Evolutionary conservation across 2,888 invertebrate genomes (phyloP).

Genomic region (Eueremaeus valkanovi): DNA sequence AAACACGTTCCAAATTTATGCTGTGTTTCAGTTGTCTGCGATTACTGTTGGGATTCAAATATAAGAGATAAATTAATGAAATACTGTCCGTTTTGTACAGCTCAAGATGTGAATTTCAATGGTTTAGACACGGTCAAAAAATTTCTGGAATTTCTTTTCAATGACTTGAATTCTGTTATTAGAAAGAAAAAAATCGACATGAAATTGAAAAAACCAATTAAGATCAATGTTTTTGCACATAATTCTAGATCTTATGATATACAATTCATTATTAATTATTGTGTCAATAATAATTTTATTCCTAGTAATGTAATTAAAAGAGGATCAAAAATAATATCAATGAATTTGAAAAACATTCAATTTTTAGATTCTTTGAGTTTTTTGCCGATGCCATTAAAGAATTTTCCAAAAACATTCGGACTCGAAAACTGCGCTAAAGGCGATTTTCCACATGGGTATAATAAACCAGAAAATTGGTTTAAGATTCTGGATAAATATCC

Average conservation of each 20-base stretch:
- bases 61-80: not conserved
- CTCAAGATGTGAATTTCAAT: not conserved
- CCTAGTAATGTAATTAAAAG: not conserved
- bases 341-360: conserved; percentile 2
- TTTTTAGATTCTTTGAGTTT: conserved; percentile 37
- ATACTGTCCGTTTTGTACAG: not conserved
- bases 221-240: conserved; percentile 38
- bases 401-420: conserved; percentile 35
- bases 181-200: not conserved
- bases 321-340: conserved; percentile 39
- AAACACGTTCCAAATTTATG: conserved; percentile 23
- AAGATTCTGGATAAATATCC: not conserved
- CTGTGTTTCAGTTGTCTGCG: not conserved
- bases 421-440: conserved; percentile 12
- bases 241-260: conserved; percentile 40
- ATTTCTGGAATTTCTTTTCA: not conserved
- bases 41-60: conserved; percentile 15
- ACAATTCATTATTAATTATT: conserved; percentile 38
- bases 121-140: not conserved
- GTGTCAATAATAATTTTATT: not conserved
- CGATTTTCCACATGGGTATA: conserved; percentile 38
- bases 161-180: conserved; percentile 4
- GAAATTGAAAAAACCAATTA: not conserved
- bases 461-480: conserved; percentile 28
- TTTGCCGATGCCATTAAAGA: conserved; percentile 36